Percentiles rank a stretch among this genome's conserved stretches.
Conservation (phyloP, 64 coral and sea anemone genomes). For the Dendrophyllia cribrosa region DNA sequence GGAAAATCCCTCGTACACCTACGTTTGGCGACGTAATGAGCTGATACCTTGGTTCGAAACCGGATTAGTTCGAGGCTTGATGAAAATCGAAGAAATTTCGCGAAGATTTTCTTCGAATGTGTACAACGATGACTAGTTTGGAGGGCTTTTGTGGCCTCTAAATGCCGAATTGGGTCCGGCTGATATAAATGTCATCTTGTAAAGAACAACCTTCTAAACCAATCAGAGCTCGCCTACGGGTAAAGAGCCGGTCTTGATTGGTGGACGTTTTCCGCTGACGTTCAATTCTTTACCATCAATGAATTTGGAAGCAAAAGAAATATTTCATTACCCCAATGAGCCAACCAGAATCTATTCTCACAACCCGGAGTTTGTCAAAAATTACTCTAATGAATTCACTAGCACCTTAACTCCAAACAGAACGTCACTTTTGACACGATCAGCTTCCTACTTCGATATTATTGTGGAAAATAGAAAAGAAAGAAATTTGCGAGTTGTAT, state of each 20-base stretch:
- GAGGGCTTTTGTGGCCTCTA: slow-evolving; percentile 85
- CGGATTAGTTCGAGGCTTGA: not conserved
- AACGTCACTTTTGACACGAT: slow-evolving; percentile 44
- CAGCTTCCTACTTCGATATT: not conserved
- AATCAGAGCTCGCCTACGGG: slow-evolving; percentile 77
- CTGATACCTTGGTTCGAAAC: not conserved
- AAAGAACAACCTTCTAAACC: slow-evolving; percentile 82
- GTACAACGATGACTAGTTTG: slow-evolving; percentile 41
- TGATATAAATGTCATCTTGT: slow-evolving; percentile 96
- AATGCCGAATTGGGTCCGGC: slow-evolving; percentile 95
- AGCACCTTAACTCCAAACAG: slow-evolving; percentile 37
- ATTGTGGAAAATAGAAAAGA: slow-evolving; percentile 15
- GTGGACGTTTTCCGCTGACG: slow-evolving; percentile 75
- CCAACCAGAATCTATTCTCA: slow-evolving; percentile 45
- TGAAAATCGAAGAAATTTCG: slow-evolving; percentile 56
- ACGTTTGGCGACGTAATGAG: slow-evolving; percentile 5
- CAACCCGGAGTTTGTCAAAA: slow-evolving; percentile 71
- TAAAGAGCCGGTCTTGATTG: slow-evolving; percentile 73
- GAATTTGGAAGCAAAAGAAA: slow-evolving; percentile 82
- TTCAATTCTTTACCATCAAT: slow-evolving; percentile 87
- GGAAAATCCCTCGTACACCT: slow-evolving; percentile 9
- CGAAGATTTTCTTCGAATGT: slow-evolving; percentile 26
- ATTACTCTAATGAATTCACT: slow-evolving; percentile 65
- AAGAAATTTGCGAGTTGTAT: slow-evolving; percentile 17
- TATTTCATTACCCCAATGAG: slow-evolving; percentile 55